Percentiles rank a stretch among this genome's conserved stretches.
Evolutionary conservation across 2,888 invertebrate species (phyloP).

Genomic region (Leptothorax acervorum): DNA sequence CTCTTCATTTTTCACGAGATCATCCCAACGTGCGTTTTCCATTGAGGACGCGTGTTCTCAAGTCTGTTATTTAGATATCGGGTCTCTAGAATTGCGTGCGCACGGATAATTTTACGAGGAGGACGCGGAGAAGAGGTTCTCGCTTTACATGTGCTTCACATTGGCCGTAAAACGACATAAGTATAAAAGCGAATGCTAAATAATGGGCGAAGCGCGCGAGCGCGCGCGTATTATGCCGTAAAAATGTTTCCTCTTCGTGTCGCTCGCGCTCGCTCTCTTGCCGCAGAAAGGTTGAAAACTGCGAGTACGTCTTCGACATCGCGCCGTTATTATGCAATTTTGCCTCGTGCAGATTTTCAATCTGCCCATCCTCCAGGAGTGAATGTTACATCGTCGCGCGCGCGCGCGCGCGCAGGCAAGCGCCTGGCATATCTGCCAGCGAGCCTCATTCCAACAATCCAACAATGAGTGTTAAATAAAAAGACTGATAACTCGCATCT

Average conservation of each 20-base stretch:
- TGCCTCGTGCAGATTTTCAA: slow-evolving; percentile 41
- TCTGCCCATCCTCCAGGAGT: slow-evolving; percentile 14
- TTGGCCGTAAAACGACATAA: slow-evolving; percentile 29
- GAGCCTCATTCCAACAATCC: background rate
- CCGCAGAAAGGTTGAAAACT: slow-evolving; percentile 38
- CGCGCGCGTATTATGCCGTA: background rate
- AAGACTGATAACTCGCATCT: background rate
- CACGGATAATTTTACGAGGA: slow-evolving; percentile 28
- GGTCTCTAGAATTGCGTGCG: background rate
- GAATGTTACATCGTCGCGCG: slow-evolving; percentile 22
- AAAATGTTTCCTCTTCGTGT: slow-evolving; percentile 20
- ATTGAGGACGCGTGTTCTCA: background rate
- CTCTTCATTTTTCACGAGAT: slow-evolving; percentile 34
- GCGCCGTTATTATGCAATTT: slow-evolving; percentile 35
- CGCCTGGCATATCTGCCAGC: background rate
- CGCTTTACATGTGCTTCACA: slow-evolving; percentile 24
- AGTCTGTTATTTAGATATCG: slow-evolving; percentile 41
- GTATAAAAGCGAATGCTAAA: slow-evolving; percentile 36
- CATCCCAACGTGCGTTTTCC: background rate
- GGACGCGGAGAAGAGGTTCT: background rate
- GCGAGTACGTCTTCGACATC: slow-evolving; percentile 21
- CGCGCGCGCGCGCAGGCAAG: background rate
- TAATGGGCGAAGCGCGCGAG: slow-evolving; percentile 11
- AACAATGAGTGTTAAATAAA: background rate
- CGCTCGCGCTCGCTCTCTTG: background rate